These are phyloP conservation scores for Pachliopta kotzebuea DNA, from an alignment of 2,888 invertebrate species.

Conservation along the genomic window DNA sequence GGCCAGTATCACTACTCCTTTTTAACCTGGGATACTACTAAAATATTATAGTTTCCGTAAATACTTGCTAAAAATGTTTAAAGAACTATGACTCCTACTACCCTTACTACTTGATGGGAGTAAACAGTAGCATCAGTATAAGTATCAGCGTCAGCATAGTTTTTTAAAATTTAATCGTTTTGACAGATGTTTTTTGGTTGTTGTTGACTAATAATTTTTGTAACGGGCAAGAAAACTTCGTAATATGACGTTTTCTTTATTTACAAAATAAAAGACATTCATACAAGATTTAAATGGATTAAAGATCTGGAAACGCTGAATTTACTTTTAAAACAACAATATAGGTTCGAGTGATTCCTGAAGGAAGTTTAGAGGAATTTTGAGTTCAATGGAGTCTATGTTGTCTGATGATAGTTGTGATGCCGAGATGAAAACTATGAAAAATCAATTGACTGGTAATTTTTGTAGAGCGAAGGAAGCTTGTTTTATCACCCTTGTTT, in stretches of 20 bases:
- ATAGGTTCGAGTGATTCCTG: neutral
- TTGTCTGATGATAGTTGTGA: constrained; percentile 69
- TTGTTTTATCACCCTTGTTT: neutral
- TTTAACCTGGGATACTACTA: no score
- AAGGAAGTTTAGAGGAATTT: neutral
- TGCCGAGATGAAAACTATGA: constrained; percentile 65
- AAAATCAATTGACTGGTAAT: constrained; percentile 63
- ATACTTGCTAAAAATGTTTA: no score
- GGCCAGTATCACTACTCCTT: no score
- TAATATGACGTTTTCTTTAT: constrained; percentile 24
- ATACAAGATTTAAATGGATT: constrained; percentile 3
- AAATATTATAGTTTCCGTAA: no score
- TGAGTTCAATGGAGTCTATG: constrained; percentile 41
- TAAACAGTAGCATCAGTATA: no score
- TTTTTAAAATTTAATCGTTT: neutral
- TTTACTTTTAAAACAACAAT: neutral
- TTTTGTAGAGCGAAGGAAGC: constrained; percentile 5
- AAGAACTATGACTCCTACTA: no score
- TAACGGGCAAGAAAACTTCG: constrained; percentile 10
- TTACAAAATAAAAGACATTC: constrained; percentile 26
- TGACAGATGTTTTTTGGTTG: neutral
- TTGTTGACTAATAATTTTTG: constrained; percentile 1
- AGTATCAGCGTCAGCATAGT: no score
- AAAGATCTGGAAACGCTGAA: neutral
- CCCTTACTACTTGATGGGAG: no score